Evolutionary conservation across 2,888 invertebrate species (phyloP).

Genomic region (Cyaniris semiargus): DNA sequence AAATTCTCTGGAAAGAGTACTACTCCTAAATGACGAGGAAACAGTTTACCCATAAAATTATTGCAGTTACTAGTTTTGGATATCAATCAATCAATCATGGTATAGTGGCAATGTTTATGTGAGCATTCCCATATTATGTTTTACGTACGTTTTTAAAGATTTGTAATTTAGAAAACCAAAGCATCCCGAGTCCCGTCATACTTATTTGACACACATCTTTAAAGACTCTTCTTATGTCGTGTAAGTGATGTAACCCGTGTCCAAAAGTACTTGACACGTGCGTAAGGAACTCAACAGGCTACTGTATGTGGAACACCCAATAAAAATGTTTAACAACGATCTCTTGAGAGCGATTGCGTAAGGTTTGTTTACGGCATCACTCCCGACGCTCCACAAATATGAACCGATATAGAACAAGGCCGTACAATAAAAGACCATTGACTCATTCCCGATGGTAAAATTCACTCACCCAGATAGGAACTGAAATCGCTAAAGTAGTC

Average conservation of each 20-base stretch:
- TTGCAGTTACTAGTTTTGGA: background rate
- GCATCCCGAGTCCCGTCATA: background rate
- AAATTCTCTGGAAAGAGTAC: background rate
- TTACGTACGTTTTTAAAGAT: too few relatives aligned
- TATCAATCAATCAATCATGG: background rate
- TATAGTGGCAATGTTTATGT: background rate
- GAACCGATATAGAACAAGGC: conserved; percentile 76
- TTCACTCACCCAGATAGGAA: conserved; percentile 75
- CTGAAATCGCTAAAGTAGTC: conserved; percentile 76
- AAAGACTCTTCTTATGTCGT: too few relatives aligned
- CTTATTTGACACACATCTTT: too few relatives aligned
- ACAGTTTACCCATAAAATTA: background rate
- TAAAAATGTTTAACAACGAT: conserved; percentile 36
- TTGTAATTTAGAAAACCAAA: background rate
- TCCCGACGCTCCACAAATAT: conserved; percentile 70
- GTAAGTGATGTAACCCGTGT: too few relatives aligned
- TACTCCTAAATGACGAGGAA: background rate
- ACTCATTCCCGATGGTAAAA: conserved; percentile 59
- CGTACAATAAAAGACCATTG: conserved; percentile 66
- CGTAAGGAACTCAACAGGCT: conserved; percentile 19
- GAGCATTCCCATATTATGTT: too few relatives aligned
- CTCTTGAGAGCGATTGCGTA: conserved; percentile 57
- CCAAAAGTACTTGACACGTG: conserved; percentile 4
- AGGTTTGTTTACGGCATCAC: conserved; percentile 68
- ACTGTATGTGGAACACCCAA: conserved; percentile 3